Conservation (phyloP, 2,113 vertebrate species). For the Cyanistes caeruleus region DNA sequence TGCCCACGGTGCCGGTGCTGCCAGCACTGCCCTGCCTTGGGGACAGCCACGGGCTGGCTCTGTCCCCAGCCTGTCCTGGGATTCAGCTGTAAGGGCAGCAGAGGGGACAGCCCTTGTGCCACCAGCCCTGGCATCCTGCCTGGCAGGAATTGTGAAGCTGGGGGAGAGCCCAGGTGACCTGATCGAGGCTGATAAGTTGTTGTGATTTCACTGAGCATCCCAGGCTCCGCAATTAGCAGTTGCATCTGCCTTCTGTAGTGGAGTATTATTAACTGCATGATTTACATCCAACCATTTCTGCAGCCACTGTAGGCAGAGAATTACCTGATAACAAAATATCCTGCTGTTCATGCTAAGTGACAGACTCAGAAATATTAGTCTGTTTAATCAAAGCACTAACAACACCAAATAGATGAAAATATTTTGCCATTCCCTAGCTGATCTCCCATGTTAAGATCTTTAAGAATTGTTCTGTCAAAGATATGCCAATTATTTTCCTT, state of each 20-base stretch:
- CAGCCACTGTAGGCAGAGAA: constrained; percentile 28
- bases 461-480: constrained; percentile 12
- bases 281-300: constrained; percentile 23
- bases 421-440: constrained; percentile 45
- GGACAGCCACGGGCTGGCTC: background rate
- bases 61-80: rapidly evolving
- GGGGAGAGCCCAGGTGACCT: background rate
- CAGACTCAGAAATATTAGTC: constrained; percentile 41
- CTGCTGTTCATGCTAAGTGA: constrained; percentile 56
- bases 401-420: constrained; percentile 26
- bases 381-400: constrained; percentile 52
- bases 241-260: constrained; percentile 6
- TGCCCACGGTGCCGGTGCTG: background rate
- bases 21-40: rapidly evolving
- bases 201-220: background rate
- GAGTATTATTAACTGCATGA: constrained; percentile 22
- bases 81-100: background rate
- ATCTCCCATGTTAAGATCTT: background rate
- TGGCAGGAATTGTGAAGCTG: background rate
- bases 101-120: background rate
- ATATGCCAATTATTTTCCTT: constrained; percentile 38
- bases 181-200: background rate
- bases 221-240: background rate
- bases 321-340: constrained; percentile 56
- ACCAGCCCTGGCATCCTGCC: background rate